Evolutionary conservation across 2,888 invertebrate species (phyloP).

Genomic region (Serrognathus titanus): DNA sequence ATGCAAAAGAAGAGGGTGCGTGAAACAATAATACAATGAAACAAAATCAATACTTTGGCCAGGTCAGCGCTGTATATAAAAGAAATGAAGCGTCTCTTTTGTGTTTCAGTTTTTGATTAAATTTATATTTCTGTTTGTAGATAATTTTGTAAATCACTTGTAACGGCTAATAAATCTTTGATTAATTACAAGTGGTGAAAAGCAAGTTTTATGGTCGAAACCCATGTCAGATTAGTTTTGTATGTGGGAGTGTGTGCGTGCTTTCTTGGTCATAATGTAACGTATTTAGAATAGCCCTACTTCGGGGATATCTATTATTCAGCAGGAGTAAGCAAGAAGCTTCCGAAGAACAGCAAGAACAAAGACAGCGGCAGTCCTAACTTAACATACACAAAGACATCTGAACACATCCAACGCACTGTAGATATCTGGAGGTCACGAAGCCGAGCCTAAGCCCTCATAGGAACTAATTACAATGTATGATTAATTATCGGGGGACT

Average conservation of each 20-base stretch:
- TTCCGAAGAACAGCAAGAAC: slow-evolving; percentile 14
- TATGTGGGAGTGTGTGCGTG: not conserved
- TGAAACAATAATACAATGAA: no score
- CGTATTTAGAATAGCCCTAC: not conserved
- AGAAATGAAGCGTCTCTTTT: no score
- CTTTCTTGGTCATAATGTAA: not conserved
- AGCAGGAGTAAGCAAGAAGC: slow-evolving; percentile 19
- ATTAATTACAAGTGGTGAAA: not conserved
- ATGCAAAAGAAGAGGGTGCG: no score
- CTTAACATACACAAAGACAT: slow-evolving; percentile 23
- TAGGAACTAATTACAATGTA: slow-evolving; percentile 52
- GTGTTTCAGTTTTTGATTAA: no score
- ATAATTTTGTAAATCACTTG: no score
- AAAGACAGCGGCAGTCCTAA: slow-evolving; percentile 18
- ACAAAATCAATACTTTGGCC: no score
- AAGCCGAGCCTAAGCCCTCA: slow-evolving; percentile 26
- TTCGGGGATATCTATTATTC: slow-evolving; percentile 18
- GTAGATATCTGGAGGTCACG: slow-evolving; percentile 24
- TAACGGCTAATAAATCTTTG: not conserved
- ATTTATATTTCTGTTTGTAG: no score
- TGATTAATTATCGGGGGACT: slow-evolving; percentile 51
- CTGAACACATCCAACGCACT: slow-evolving; percentile 20
- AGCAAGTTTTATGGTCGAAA: not conserved
- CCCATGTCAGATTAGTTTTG: not conserved
- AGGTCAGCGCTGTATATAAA: no score